Evolutionary conservation across 2,113 vertebrate genomes (phyloP), one percentile per base, ranked within the genome.

Genomic region (Stictonetta naevosa): DNA sequence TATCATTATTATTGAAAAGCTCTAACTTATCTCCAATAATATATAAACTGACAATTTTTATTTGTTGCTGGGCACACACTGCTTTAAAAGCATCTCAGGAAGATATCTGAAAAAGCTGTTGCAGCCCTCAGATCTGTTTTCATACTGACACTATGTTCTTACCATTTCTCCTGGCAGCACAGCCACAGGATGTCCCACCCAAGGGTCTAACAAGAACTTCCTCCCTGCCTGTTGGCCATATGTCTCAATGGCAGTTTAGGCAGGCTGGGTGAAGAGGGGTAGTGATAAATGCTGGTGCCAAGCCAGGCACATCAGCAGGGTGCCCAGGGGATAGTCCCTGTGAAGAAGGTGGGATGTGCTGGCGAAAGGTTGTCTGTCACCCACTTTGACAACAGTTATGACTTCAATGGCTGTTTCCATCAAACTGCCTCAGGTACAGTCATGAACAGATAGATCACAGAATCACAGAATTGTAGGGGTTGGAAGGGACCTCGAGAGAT

Each of bases 181-280:
- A 74, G 25, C 4, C 60, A 28, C 25, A 8, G 21, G 8, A 14
- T 60, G 36, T 18, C 7, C 46, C 10, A 40, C 14, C n/a, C 5
- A 23, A 60, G 46, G 33, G 29, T 12, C 0, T 2, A 58, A 18
- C 26, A 66, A 50, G 53, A 67, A 7, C 18, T 34, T 55, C 29
- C 26, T 3, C 31, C 14, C 15, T 14, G 14, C 4, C 0, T 13
- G 4, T 13, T 31, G 5, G 20, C n/a, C 31, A 20, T 12, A 1
- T 2, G 9, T 19, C 0, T 1, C 38, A 63, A 20, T 4, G 4
- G 55, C 13, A 69, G 48, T 12, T 64, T 17, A 31, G 75, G 46
- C 8, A 68, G 21, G 18, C 15, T 53, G n/a, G 25, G 15, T 46
- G 29, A 67, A 20, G 11, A 40, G 1, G 21, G 8, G 56, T 21